A percentile compares a stretch with the other conserved stretches of the same genome.
Evolutionary conservation across 2,797 vertebrate species (phyloP).

Genomic region (Pipistrellus nathusii): DNA sequence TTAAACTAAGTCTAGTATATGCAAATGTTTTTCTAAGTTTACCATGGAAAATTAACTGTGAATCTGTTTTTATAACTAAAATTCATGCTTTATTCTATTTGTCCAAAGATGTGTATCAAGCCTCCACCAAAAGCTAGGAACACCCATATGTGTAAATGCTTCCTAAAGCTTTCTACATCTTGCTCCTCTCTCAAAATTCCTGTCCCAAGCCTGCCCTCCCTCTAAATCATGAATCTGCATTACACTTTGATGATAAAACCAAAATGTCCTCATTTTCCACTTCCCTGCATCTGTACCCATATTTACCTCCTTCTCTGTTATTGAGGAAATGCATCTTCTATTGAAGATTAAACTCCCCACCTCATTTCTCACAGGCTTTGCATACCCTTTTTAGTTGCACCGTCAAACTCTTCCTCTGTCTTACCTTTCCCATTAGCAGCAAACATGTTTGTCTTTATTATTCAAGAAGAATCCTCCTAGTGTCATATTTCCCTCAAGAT

Average conservation of each 20-base stretch:
- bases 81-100: neutral
- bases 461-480: neutral
- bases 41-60: neutral
- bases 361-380: neutral
- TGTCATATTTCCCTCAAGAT: neutral
- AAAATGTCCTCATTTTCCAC: neutral
- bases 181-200: neutral
- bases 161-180: neutral
- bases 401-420: neutral
- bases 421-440: neutral
- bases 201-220: neutral
- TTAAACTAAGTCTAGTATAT: conserved; percentile 25
- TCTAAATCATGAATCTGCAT: neutral
- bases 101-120: neutral
- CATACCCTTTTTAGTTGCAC: neutral
- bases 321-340: neutral
- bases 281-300: neutral
- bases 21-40: neutral
- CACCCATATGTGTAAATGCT: neutral
- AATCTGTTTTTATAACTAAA: neutral
- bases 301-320: neutral
- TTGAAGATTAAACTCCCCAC: neutral
- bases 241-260: conserved; percentile 13
- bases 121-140: neutral
- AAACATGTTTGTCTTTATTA: neutral